phyloP scores from a whole-genome alignment of 1,140 invertebrate genomes.

The Apocrypta bakeri region DNA sequence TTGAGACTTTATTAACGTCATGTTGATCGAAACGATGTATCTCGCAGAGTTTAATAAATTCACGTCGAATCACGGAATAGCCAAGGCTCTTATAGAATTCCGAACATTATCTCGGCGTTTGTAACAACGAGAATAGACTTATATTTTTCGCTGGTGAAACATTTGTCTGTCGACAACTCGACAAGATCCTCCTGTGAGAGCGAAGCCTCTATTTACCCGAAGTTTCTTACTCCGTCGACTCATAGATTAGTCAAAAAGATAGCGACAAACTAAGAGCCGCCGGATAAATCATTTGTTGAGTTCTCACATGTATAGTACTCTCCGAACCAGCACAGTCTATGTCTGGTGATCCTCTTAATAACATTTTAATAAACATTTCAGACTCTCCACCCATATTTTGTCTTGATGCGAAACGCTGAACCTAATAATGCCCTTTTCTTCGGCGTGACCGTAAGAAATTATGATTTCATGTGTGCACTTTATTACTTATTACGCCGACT shows the following conservation, averaged over 20 bases:
- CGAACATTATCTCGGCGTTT: not conserved
- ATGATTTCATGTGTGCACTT: slow-evolving; percentile 1
- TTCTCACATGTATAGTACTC: not conserved
- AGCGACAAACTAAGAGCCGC: not conserved
- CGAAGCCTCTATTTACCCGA: slow-evolving; percentile 12
- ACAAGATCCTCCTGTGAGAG: not conserved
- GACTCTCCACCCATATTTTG: slow-evolving; percentile 1
- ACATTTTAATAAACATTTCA: slow-evolving; percentile 39
- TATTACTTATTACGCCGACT: not conserved
- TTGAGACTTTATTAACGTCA: slow-evolving; percentile 11
- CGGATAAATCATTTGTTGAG: slow-evolving; percentile 13
- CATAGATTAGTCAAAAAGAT: slow-evolving; percentile 44
- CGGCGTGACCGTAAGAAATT: not conserved
- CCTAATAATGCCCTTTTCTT: no score
- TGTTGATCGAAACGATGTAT: slow-evolving; percentile 4
- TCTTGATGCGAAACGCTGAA: not conserved
- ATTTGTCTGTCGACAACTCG: not conserved
- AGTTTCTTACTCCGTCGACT: not conserved
- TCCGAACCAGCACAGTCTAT: not conserved
- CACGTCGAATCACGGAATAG: slow-evolving; percentile 20
- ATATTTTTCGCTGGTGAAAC: slow-evolving; percentile 7
- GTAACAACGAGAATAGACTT: not conserved
- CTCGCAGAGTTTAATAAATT: slow-evolving; percentile 32
- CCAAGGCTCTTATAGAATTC: not conserved
- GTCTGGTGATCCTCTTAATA: not conserved